Base-by-base conservation (phyloP, 1,140 invertebrate species). In the Ostrea edulis region DNA sequence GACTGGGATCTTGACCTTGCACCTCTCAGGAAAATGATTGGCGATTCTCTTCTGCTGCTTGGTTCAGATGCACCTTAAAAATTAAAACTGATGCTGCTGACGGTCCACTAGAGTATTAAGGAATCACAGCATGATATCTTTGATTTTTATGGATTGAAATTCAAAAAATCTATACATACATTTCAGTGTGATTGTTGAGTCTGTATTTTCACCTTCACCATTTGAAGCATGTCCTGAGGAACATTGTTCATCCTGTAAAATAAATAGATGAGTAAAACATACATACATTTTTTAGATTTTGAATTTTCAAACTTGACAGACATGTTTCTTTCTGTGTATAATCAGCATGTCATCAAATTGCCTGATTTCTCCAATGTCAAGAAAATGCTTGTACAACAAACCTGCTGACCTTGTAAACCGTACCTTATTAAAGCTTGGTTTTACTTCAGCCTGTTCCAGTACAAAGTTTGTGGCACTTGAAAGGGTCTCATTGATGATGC, bases 401-500 rank as follows among this genome's bases (percentile, higher is more conserved):
- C 35, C 35, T 2, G 5, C 35, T 5, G 5, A 44, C 1, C 1
- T 44, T 77, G n/a, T 44, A 83, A 54, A 22, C 2, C 17, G 20
- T 82, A 85, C 84, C 84, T 77, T 68, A 65, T 86, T 58, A 86
- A 88, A 86, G 8, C 62, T 54, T 58, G 88, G 53, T 58, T 82
- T 87, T 51, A n/a, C 44, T 55, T 68, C 87, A 53, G 53, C 68
- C n/a, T 86, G 85, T 22, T 77, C 87, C 71, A 87, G 85, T 0
- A 88, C 71, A 82, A 92, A 92, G 52, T 89, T 92, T 52, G 88
- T 85, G 65, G 93, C 92, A 52, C 86, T 88, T 12, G 20, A 86
- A 2, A 93, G 62, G 2, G 92, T 93, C 65, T 93, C 89, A 53
- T 89, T 86, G n/a, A 93, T 92, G 58, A 92, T 92, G 8, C 89